Evolutionary conservation across 2,888 invertebrate species (phyloP).

Genomic region (Danaus chrysippus): DNA sequence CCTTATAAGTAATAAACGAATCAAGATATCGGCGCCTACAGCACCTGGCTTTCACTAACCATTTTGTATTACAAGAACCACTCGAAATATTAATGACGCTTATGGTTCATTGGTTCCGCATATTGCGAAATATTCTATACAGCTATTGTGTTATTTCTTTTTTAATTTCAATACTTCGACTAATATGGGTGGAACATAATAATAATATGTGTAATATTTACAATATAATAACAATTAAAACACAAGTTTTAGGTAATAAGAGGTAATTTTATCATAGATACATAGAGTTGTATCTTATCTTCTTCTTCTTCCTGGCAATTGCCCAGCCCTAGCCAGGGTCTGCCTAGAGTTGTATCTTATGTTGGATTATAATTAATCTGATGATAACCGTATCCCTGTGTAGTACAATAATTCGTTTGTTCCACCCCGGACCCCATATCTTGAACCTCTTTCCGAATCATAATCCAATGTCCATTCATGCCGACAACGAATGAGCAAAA

Average conservation of each 20-base stretch:
- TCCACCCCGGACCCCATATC: conserved; percentile 42
- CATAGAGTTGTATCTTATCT: neutral
- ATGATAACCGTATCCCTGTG: conserved; percentile 23
- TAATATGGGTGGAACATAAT: conserved; percentile 23
- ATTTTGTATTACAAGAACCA: conserved; percentile 49
- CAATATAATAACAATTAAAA: neutral
- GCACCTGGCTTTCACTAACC: conserved; percentile 72
- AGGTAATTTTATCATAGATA: neutral
- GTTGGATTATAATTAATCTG: neutral
- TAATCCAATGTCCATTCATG: conserved; percentile 74
- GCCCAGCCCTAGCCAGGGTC: too few relatives aligned
- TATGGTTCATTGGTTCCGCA: conserved; percentile 60
- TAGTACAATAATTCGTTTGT: conserved; percentile 43
- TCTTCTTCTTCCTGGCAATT: too few relatives aligned
- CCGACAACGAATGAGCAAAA: conserved; percentile 72
- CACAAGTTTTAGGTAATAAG: too few relatives aligned
- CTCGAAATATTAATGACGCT: conserved; percentile 64
- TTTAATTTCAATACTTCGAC: conserved; percentile 41
- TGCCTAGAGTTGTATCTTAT: neutral
- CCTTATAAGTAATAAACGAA: conserved; percentile 65
- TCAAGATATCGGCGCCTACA: conserved; percentile 68
- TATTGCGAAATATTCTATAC: conserved; percentile 45
- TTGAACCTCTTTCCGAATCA: conserved; percentile 63
- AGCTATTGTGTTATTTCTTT: conserved; percentile 48
- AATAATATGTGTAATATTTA: conserved; percentile 6